Evolutionary conservation across 2,888 invertebrate species (phyloP), one percentile per base, ranked within the genome.

Genomic region (Crematogaster levior): DNA sequence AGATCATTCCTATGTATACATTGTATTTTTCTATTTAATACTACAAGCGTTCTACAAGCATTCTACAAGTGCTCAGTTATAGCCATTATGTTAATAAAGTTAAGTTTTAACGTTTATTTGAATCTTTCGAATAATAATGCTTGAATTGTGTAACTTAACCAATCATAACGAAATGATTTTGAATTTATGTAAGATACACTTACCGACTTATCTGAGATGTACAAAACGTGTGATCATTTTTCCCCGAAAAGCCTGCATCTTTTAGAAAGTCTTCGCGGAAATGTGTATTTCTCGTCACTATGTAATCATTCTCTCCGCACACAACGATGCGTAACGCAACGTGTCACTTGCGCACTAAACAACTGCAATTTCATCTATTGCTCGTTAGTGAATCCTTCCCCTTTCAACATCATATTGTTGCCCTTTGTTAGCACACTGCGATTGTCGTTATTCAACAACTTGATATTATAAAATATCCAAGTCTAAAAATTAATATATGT

Each of bases 331-430:
- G 58, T 40, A 43, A 73, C 48, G n/a, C 51, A 27, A 37, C 10
- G 10, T 27, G 37, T 27, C 40, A 75, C 27, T 40, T 27, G 37
- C 37, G 48, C 75, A 51, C 27, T 37, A 37, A 37, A 40, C 27
- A 51, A 68, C 66, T 43, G 12, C 18, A 56, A 56, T 56, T 70
- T 68, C 43, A 56, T 43, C 15, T 30, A 30, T 43, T 70, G 56
- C 21, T 68, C 27, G 15, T 68, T 77, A 77, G 18, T 34, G 9
- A 27, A 56, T 68, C 27, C 37, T 65, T n/a, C 37, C 10, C 12
- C 40, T n/a, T 63, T 12, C 46, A 37, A 34, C 9, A 9, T 24
- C 24, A 6, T 46, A 15, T 40, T 34, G 46, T 34, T 48, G 34
- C 43, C 24, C 27, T 30, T 30, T 12, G 21, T 77, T 53, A 66